Percentiles rank a stretch among this genome's conserved stretches.
These are phyloP conservation scores for Campylomormyrus numenius DNA, from an alignment of 2,113 vertebrate species.

Conservation along the genomic window DNA sequence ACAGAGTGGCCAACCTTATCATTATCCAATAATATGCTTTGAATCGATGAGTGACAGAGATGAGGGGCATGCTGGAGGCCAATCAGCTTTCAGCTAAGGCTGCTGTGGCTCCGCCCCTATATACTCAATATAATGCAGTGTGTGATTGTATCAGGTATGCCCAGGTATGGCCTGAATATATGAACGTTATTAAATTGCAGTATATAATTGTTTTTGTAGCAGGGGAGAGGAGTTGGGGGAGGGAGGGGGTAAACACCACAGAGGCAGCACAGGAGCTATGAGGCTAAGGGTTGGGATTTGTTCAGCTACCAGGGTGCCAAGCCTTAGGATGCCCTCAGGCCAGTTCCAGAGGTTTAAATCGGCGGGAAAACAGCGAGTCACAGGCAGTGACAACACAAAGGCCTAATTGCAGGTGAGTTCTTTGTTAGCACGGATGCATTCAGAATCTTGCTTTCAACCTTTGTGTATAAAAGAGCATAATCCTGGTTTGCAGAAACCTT, in stretches of 20 bases:
- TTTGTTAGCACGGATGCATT: not conserved
- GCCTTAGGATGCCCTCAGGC: not conserved
- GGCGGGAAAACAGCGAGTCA: not conserved
- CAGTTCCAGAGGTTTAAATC: not conserved
- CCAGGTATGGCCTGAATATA: not conserved
- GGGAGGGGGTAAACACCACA: not conserved
- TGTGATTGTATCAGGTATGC: not conserved
- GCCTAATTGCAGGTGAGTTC: not conserved
- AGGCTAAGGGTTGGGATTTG: not conserved
- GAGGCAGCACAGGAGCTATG: not conserved
- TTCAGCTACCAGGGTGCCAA: not conserved
- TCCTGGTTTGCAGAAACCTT: not conserved
- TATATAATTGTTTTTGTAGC: not conserved
- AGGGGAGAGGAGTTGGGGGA: not conserved
- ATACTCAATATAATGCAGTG: not conserved
- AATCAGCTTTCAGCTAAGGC: not conserved
- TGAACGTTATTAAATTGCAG: not conserved
- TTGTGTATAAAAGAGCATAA: not conserved
- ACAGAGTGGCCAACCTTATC: not conserved
- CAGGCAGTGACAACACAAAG: not conserved
- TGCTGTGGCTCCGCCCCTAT: not conserved
- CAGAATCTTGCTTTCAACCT: not conserved
- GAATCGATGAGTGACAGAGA: not conserved
- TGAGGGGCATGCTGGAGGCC: not conserved
- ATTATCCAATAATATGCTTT: not conserved